Evolutionary conservation across 2,888 invertebrate genomes (phyloP).

Genomic region (Sphaerophoria rueppellii): DNA sequence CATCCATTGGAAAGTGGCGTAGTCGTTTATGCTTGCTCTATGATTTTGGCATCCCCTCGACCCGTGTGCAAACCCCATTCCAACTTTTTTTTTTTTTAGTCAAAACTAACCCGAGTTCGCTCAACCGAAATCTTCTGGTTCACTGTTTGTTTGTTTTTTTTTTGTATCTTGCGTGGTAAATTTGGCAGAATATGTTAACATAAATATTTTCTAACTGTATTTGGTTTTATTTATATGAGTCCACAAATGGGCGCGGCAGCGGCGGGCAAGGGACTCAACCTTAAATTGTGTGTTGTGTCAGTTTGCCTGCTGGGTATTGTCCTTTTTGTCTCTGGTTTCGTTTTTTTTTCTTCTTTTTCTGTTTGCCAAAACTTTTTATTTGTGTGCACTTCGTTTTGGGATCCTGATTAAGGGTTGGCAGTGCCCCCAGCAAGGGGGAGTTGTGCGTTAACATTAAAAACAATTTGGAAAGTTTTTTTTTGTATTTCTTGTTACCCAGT

Average conservation of each 20-base stretch:
- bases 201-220: constrained; percentile 69
- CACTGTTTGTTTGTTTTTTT: constrained; percentile 23
- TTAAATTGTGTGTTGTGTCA: constrained; percentile 59
- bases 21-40: constrained; percentile 1
- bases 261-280: neutral
- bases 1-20: constrained; percentile 52
- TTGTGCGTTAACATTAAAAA: constrained; percentile 71
- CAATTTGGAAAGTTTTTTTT: constrained; percentile 69
- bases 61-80: neutral
- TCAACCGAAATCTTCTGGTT: constrained; percentile 54
- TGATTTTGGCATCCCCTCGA: constrained; percentile 5
- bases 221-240: constrained; percentile 56
- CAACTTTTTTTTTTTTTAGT: neutral
- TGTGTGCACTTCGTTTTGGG: constrained; percentile 63
- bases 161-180: constrained; percentile 51
- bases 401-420: constrained; percentile 71
- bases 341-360: constrained; percentile 20
- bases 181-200: constrained; percentile 71
- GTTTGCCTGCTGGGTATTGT: constrained; percentile 67
- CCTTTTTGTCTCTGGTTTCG: constrained; percentile 60
- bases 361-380: constrained; percentile 30
- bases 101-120: constrained; percentile 38
- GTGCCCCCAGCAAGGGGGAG: constrained; percentile 66
- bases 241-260: neutral
- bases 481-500: constrained; percentile 47